Evolutionary conservation across 2,797 vertebrate genomes (phyloP), one percentile per base, ranked within the genome.

Genomic region (Centropyge bicolor): DNA sequence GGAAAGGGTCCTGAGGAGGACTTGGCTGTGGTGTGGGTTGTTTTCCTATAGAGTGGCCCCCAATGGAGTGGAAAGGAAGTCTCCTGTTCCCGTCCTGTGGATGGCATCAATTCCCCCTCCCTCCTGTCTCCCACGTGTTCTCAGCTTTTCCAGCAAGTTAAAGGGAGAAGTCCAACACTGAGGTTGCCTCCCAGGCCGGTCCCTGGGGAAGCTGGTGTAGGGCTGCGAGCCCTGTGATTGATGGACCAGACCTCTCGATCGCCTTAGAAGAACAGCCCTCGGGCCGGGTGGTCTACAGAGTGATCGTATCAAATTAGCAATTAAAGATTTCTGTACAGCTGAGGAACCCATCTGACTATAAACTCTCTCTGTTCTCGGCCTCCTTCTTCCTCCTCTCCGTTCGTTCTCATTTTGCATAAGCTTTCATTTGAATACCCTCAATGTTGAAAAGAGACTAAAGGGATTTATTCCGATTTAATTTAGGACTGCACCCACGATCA

Each of bases 301-400:
- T 77, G 76, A 91, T 87, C 87, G 70, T 69, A 86, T 77, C 85
- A 89, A 92, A 90, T 93, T 76, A 90, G 81, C 78, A 90, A 90
- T 92, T 87, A 87, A 87, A 92, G 78, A 86, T 89, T 89, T 91
- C 65, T 81, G 68, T 87, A 74, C 74, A 72, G 80, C 84, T 80
- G 71, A 84, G 69, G 65, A 91, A 80, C 45, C 77, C 62, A 81
- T 78, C 76, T 74, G 69, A 82, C 65, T 74, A 46, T 48, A 83
- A 74, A 78, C 77, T 59, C 60, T 51, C 57, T 70, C 36, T 24
- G 43, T 73, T 89, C 76, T 82, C 84, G 81, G 78, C 59, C 73
- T 57, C 55, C 72, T 71, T 60, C 74, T 75, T 71, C 38, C 55
- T 16, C 78, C 74, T 74, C 51, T 67, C 70, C 70, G 70, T 80